phyloP scores from a whole-genome alignment of 2,888 invertebrate genomes.

The Leucozona laternaria region DNA sequence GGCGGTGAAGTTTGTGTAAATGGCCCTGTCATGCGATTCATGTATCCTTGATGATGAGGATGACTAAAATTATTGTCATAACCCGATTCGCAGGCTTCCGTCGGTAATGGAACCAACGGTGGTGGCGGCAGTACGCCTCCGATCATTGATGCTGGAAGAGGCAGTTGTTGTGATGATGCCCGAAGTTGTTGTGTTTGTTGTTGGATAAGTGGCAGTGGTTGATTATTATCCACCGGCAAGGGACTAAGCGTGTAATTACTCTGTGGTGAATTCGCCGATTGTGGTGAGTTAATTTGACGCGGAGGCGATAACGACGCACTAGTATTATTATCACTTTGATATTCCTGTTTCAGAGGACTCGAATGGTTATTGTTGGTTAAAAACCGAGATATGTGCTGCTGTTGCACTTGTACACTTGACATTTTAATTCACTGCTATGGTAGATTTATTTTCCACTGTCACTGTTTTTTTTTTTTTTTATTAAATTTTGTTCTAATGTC shows the following conservation, averaged over 20 bases:
- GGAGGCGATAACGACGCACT: conserved; percentile 80
- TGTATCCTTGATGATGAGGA: conserved; percentile 63
- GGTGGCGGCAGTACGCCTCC: conserved; percentile 58
- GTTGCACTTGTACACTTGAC: conserved; percentile 83
- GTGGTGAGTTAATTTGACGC: conserved; percentile 77
- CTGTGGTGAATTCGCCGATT: conserved; percentile 80
- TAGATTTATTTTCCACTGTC: conserved; percentile 26
- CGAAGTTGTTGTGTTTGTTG: conserved; percentile 50
- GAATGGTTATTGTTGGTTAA: conserved; percentile 79
- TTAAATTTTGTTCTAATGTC: conserved; percentile 35
- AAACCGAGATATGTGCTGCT: conserved; percentile 81
- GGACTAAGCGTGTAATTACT: conserved; percentile 80
- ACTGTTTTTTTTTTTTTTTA: conserved; percentile 24
- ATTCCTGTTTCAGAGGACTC: conserved; percentile 78
- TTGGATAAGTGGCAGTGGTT: conserved; percentile 74
- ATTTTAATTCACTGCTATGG: conserved; percentile 77
- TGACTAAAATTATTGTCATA: conserved; percentile 61
- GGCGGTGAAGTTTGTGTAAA: conserved; percentile 70
- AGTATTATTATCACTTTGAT: conserved; percentile 81
- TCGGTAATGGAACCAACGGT: conserved; percentile 48
- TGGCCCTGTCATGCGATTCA: conserved; percentile 59
- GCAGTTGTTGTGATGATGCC: conserved; percentile 61
- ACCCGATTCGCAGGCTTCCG: conserved; percentile 59
- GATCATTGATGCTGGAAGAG: conserved; percentile 62
- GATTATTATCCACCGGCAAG: conserved; percentile 69